Base-by-base conservation (phyloP, 1,140 invertebrate genomes). In the Cotesia typhae region DNA sequence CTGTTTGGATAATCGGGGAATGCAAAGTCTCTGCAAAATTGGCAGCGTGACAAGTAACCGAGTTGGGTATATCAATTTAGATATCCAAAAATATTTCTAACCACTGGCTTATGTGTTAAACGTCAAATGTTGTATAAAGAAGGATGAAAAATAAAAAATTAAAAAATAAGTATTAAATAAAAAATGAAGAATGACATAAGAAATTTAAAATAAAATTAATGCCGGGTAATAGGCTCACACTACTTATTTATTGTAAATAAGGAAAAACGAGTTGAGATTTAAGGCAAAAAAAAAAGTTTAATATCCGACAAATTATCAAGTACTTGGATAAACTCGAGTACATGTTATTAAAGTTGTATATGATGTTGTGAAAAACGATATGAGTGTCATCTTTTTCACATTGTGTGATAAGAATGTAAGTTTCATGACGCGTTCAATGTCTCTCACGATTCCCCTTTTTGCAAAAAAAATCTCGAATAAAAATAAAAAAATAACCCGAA, bases 21-120 rank as follows among this genome's bases (percentile, higher is more conserved):
- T 72, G 61, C 41, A 65, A 72, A 69, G 53, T 59, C 35, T 52
- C 28, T 65, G 38, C 66, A 28, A 57, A 71, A 72, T 75, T 75
- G 74, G 74, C 74, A 65, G 20, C 7, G 37, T 75, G 74, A 75
- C 74, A 75, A 72, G 63, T 67, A 70, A 71, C 57, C 67, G 38
- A 57, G 38, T 68, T 61, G 55, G 67, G 67, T 65, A 72, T 75
- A 70, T 75, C 71, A 75, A 75, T 72, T 75, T 72, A 72, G 71
- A 72, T 69, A 35, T 55, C 68, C 65, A 72, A 70, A 63, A 75
- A 72, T 75, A 75, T 72, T 72, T 70, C 57, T 17, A 72, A 75
- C 66, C 70, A 72, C 64, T 66, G 64, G 57, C 38, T 67, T 72
- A 72, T 63, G 61, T 70, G 71, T 72, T 72, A 67, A 72, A 67